These are phyloP conservation scores for Tragelaphus oryx DNA, from an alignment of 2,797 vertebrate genomes.

Conservation along the genomic window DNA sequence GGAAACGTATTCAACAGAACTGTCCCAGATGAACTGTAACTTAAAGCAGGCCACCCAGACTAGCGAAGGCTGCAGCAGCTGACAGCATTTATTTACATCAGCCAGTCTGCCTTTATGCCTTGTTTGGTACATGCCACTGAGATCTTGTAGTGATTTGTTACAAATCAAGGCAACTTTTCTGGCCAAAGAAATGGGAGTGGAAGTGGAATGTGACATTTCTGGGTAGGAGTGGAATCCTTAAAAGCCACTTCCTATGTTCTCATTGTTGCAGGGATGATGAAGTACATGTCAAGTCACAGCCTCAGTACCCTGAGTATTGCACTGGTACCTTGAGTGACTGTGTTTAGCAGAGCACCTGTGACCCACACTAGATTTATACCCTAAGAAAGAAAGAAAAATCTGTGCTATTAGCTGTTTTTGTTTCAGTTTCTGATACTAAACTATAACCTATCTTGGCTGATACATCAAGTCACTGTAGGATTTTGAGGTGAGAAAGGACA, in stretches of 20 bases:
- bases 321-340: not conserved
- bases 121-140: not conserved
- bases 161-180: not conserved
- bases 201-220: not conserved
- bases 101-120: not conserved
- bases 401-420: not conserved
- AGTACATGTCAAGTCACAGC: not conserved
- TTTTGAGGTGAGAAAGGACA: not conserved
- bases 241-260: not conserved
- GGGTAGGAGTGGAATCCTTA: not conserved
- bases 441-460: not conserved
- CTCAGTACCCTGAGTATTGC: not conserved
- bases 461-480: not conserved
- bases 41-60: not conserved
- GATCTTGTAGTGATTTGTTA: not conserved
- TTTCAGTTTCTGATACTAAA: not conserved
- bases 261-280: not conserved
- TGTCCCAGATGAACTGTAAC: not conserved
- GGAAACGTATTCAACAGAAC: not conserved
- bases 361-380: not conserved
- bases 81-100: not conserved
- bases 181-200: not conserved
- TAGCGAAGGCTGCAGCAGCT: not conserved
- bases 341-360: not conserved
- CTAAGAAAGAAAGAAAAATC: not conserved